Base-by-base conservation (phyloP, 2,797 vertebrate species). In the Rhodeus uyekii region DNA sequence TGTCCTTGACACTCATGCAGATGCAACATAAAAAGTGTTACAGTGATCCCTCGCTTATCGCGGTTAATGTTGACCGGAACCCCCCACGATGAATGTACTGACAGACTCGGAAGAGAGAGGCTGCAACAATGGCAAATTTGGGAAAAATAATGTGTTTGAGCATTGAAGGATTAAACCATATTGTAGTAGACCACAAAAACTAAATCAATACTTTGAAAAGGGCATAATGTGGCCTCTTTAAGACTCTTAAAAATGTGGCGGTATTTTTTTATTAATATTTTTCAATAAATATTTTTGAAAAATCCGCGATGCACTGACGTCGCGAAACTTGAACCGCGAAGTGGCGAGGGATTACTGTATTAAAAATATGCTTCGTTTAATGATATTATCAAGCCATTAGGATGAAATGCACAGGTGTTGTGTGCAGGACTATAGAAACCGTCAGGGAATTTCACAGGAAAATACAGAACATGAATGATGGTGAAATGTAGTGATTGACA, bases 401-500 rank as follows among this genome's bases (percentile, higher is more conserved):
- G 44, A 7, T 10, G 44, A 74, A 55, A 74, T 50, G 3, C 34
- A 36, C 53, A 32, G 7, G 16, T 53, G 50, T 10, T 55, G 8
- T 73, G 32, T 50, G 24, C 4, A 34, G n/a, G 68, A 22, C 74
- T 14, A 10, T 50, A 8, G 8, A 46, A 4, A 65, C 24, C 44
- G 19, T 34, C 24, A 53, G 8, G 69, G 18, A 74, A 81, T 65
- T 53, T 65, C 44, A 65, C 32, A 22, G n/a, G 50, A 14, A 74
- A 50, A 73, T 38, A 42, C 34, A 27, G 8, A 61, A 38, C 13
- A 24, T 39, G 18, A 65, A 29, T 36, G 44, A 32, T 69, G 36
- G 53, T 27, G 39, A 72, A 81, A 32, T 44, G 4, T 3, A 14
- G 24, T 65, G 80, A 82, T 82, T 82, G 73, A 58, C 73, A 76